Evolutionary conservation across 2,113 vertebrate genomes (phyloP).

Genomic region (Calyptommatus sinebrachiatus): DNA sequence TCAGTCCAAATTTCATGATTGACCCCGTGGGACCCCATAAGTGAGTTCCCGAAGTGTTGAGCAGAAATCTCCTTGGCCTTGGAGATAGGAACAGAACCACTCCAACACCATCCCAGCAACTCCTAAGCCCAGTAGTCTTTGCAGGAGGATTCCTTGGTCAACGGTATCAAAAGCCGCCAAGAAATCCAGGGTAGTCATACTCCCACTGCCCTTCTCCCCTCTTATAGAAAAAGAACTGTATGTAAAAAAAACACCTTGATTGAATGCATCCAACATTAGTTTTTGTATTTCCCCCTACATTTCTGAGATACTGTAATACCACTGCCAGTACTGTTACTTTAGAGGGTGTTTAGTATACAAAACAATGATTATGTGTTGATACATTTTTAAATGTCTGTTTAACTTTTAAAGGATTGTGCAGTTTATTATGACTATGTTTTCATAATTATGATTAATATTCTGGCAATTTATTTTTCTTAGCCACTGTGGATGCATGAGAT

Average conservation of each 20-base stretch:
- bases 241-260: slow-evolving; percentile 9
- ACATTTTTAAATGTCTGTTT: neutral
- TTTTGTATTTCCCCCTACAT: neutral
- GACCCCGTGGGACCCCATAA: too few species aligned
- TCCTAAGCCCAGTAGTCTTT: too few species aligned
- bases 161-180: too few species aligned
- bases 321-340: neutral
- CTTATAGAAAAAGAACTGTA: neutral
- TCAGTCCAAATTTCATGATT: too few species aligned
- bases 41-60: too few species aligned
- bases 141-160: too few species aligned
- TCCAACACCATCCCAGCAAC: too few species aligned
- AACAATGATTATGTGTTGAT: neutral
- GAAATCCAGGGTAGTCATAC: too few species aligned
- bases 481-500: neutral
- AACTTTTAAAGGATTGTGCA: neutral
- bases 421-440: neutral
- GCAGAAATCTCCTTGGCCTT: too few species aligned
- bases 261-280: slow-evolving; percentile 10
- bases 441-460: neutral
- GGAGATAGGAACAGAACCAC: too few species aligned
- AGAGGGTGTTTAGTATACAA: neutral
- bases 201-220: too few species aligned
- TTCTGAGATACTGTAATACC: neutral
- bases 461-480: neutral